phyloP scores from a whole-genome alignment of 2,797 vertebrate species.

The Mus caroli region DNA sequence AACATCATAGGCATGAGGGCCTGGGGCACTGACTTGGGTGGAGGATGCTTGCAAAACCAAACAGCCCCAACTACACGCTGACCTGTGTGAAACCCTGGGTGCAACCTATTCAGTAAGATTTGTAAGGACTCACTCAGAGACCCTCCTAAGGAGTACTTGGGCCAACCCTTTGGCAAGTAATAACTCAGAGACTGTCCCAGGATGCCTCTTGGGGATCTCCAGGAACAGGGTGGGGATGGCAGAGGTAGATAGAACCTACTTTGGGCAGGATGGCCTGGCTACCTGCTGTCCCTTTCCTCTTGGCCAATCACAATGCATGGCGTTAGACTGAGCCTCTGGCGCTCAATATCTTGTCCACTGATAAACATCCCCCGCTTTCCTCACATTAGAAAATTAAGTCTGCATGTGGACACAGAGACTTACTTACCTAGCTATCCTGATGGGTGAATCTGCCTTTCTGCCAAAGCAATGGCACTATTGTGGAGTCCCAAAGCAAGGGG shows the following conservation, averaged over 20 bases:
- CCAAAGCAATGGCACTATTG: fast-evolving
- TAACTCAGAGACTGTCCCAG: neutral
- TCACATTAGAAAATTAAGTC: neutral
- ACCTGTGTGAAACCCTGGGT: neutral
- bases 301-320: fast-evolving
- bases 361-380: fast-evolving
- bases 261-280: no score
- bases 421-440: neutral
- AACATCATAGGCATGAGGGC: fast-evolving
- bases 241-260: neutral
- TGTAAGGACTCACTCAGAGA: no score
- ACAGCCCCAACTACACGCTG: fast-evolving
- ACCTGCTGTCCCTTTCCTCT: neutral
- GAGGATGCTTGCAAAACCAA: fast-evolving
- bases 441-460: neutral
- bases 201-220: fast-evolving
- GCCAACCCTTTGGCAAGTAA: neutral
- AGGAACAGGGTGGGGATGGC: neutral
- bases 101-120: no score
- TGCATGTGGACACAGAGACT: no score
- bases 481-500: fast-evolving
- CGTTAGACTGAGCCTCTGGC: fast-evolving
- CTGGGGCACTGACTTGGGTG: fast-evolving
- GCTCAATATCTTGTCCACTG: fast-evolving
- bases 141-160: neutral